phyloP scores from a whole-genome alignment of 2,888 invertebrate genomes.

The Steinernema carpocapsae region DNA sequence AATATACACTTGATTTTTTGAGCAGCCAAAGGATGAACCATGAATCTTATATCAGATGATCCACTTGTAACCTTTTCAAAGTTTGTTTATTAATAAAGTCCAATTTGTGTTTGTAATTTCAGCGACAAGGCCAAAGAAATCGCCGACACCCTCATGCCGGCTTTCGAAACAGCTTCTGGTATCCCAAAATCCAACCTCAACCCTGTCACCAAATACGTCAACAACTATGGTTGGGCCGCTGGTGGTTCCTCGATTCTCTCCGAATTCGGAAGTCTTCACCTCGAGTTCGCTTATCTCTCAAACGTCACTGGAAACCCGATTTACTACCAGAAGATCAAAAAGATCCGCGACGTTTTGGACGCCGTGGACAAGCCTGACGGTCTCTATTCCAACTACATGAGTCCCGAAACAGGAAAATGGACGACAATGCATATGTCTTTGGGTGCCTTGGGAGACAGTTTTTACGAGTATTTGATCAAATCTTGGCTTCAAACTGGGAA shows the following conservation, averaged over 20 bases:
- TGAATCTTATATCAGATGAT: no score
- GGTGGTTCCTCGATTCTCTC: constrained; percentile 88
- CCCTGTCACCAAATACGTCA: constrained; percentile 78
- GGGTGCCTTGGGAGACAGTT: constrained; percentile 95
- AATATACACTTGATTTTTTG: no score
- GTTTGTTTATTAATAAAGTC: no score
- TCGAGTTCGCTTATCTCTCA: constrained; percentile 93
- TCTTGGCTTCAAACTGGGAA: constrained; percentile 72
- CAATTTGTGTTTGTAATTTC: constrained; percentile 80
- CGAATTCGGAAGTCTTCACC: constrained; percentile 92
- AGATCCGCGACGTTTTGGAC: constrained; percentile 83
- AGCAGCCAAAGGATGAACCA: no score
- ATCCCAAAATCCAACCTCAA: constrained; percentile 92
- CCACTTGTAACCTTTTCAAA: no score
- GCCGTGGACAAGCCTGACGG: constrained; percentile 84
- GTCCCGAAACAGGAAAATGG: constrained; percentile 85
- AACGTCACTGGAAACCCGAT: constrained; percentile 90
- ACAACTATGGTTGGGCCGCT: constrained; percentile 96
- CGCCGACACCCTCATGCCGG: constrained; percentile 90
- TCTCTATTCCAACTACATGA: constrained; percentile 86
- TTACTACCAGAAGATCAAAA: constrained; percentile 83
- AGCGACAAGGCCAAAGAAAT: constrained; percentile 88
- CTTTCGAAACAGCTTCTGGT: constrained; percentile 92
- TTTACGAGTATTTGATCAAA: constrained; percentile 96
- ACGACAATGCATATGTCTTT: constrained; percentile 79